A percentile compares a stretch with the other conserved stretches of the same genome.
These are phyloP conservation scores for Pygocentrus nattereri DNA, from an alignment of 2,797 vertebrate species.

Conservation along the genomic window DNA sequence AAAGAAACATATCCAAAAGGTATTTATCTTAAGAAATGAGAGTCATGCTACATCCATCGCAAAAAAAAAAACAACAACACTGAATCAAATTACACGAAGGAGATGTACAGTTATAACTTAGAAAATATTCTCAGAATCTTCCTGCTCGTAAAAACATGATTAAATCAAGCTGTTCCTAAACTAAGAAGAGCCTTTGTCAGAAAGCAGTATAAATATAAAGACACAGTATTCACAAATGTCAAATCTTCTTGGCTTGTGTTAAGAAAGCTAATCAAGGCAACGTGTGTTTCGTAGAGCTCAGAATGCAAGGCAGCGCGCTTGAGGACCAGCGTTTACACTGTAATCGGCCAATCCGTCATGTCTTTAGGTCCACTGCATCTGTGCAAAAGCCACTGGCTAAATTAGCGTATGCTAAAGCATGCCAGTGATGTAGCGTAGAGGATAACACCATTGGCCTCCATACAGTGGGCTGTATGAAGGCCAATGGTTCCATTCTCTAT, in stretches of 20 bases:
- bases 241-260: constrained; percentile 16
- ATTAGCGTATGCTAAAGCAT: not conserved
- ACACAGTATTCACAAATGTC: constrained; percentile 59
- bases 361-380: not conserved
- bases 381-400: not conserved
- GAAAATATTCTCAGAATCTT: constrained; percentile 41
- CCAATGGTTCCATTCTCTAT: no score
- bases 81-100: constrained; percentile 47
- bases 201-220: constrained; percentile 55
- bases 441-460: no score
- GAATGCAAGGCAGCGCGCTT: not conserved
- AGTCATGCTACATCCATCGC: constrained; percentile 51
- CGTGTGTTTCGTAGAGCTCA: constrained; percentile 15
- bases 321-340: not conserved
- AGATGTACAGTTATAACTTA: constrained; percentile 67
- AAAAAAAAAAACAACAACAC: constrained; percentile 22
- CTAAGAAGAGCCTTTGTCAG: constrained; percentile 69
- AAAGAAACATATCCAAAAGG: constrained; percentile 5
- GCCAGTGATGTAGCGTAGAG: no score
- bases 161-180: constrained; percentile 65
- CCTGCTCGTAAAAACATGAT: constrained; percentile 34
- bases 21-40: constrained; percentile 52
- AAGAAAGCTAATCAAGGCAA: constrained; percentile 39
- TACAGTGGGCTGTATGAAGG: no score
- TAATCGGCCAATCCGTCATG: not conserved